Evolutionary conservation across 1,140 invertebrate species (phyloP).

Genomic region (Drosophila fuyamai): DNA sequence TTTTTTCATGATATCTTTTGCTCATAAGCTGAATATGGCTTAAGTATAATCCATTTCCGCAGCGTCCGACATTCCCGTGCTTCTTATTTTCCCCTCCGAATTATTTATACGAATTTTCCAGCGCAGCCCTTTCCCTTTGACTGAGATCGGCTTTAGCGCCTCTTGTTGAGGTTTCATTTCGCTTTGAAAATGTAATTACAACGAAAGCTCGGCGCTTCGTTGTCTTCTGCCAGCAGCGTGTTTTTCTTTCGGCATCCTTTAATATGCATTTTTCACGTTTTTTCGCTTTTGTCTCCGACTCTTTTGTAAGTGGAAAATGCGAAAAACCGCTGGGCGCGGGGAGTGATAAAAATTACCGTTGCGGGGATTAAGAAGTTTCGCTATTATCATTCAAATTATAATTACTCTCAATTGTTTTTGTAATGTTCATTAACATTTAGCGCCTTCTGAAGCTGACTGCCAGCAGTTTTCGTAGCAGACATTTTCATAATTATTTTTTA

Average conservation of each 20-base stretch:
- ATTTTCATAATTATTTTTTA: constrained; percentile 82
- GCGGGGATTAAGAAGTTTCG: constrained; percentile 81
- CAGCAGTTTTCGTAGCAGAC: constrained; percentile 61
- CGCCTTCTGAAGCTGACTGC: constrained; percentile 68
- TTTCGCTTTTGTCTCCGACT: constrained; percentile 49
- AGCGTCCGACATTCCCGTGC: not conserved
- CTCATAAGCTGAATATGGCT: constrained; percentile 4
- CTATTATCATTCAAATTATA: constrained; percentile 83
- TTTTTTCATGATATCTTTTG: not conserved
- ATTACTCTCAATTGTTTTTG: constrained; percentile 82
- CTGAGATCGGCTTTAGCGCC: constrained; percentile 34
- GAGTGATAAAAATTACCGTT: constrained; percentile 75
- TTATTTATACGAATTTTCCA: constrained; percentile 24
- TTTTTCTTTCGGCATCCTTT: constrained; percentile 51
- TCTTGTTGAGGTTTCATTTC: constrained; percentile 70
- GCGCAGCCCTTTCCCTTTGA: constrained; percentile 24
- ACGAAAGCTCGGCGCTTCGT: constrained; percentile 19
- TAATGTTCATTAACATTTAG: constrained; percentile 83
- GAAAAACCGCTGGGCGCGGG: constrained; percentile 8
- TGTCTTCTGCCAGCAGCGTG: constrained; percentile 24
- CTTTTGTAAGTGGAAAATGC: constrained; percentile 29
- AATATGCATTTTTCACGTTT: constrained; percentile 72
- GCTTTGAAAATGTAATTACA: constrained; percentile 69
- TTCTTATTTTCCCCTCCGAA: constrained; percentile 10
- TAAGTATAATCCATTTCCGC: constrained; percentile 1